Evolutionary conservation across 1,140 invertebrate species (phyloP), one percentile per base, ranked within the genome.

Genomic region (Lepidurus arcticus): DNA sequence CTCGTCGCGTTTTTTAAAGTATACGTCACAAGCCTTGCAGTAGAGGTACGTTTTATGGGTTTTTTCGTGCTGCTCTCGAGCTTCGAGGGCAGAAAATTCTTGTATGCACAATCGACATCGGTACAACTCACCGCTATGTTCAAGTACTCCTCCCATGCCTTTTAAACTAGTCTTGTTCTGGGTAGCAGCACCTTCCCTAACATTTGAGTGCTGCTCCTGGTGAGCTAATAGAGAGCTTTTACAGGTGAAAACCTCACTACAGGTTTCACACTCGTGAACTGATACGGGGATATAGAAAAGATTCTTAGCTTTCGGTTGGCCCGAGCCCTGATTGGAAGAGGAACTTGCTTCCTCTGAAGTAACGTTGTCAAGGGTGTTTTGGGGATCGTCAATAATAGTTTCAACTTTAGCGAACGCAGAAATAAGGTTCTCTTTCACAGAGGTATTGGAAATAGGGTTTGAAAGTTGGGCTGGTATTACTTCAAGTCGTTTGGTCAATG

Each of bases 251-350:
- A 75, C 78, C 53, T 74, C 53, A 26, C 42, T 26, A 75, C 78
- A 78, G n/a, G 26, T 75, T 43, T 78, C 78, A 45, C 78, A 78
- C 42, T 75, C 75, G 42, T 44, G 44, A 74, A 78, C 53, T 13
- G 53, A n/a, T 7, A 21, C 21, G 1, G 53, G 53, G 53, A 21
- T 7, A 21, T 65, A 65, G 6, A 13, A 21, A 7, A 21, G 53
- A 13, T 65, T 21, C 53, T 65, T 65, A 9, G 53, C 16, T 7
- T 65, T 21, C 7, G 53, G 53, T 65, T 65, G 16, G 7, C 53
- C 53, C 6, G 53, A 65, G 21, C 21, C 53, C 21, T 65, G 53
- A 21, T 65, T 65, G 13, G 53, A 65, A n/a, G 53, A 65, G 16
- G 21, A 65, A 21, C 16, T 65, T 65, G 16, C 53, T 65, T 65